Conservation (phyloP, 2,888 invertebrate species). For the Scaptomyza parva region DNA sequence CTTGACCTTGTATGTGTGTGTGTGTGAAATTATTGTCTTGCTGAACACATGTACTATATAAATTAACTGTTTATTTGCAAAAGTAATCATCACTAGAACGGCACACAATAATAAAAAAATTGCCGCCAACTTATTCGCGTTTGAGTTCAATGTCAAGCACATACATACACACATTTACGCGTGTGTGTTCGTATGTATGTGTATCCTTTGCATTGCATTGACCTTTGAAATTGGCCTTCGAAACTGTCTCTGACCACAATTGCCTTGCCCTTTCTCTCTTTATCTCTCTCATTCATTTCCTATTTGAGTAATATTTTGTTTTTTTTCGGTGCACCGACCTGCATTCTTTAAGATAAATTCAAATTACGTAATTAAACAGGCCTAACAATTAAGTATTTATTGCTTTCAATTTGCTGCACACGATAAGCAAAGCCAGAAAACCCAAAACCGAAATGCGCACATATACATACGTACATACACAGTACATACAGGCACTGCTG, state of each 20-base stretch:
- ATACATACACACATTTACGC: background rate
- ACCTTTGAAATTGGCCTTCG: constrained; percentile 56
- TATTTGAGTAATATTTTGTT: background rate
- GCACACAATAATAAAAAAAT: constrained; percentile 27
- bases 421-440: constrained; percentile 52
- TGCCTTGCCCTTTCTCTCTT: background rate
- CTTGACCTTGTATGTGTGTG: constrained; percentile 44
- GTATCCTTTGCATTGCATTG: constrained; percentile 56
- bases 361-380: constrained; percentile 70
- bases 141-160: constrained; percentile 53
- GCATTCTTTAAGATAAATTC: constrained; percentile 58
- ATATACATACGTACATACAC: background rate
- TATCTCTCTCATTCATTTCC: background rate
- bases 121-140: constrained; percentile 49
- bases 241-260: constrained; percentile 41
- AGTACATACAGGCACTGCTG: constrained; percentile 5
- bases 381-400: constrained; percentile 76
- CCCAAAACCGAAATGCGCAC: constrained; percentile 34
- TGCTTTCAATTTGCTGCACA: constrained; percentile 70
- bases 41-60: constrained; percentile 15
- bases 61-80: constrained; percentile 50
- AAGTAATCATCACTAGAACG: constrained; percentile 53
- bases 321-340: constrained; percentile 27
- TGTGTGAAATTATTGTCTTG: constrained; percentile 35
- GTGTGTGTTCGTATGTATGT: constrained; percentile 3